phyloP scores from a whole-genome alignment of 2,797 vertebrate genomes.

The Valencia hispanica region DNA sequence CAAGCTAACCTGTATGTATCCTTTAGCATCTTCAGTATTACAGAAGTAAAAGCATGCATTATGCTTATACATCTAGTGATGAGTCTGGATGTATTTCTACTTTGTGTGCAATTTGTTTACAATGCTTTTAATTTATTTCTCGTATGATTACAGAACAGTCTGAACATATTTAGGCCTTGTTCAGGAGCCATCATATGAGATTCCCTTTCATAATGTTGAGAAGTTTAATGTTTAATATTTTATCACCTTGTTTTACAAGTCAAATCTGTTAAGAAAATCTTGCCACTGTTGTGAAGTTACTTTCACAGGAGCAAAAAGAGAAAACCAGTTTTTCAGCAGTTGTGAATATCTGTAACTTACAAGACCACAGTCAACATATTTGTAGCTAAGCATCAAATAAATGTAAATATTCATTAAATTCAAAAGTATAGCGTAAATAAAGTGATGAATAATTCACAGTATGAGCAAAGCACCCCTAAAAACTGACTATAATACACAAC shows the following conservation, averaged over 20 bases:
- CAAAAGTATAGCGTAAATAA: background rate
- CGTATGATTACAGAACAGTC: background rate
- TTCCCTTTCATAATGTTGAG: background rate
- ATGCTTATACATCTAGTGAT: background rate
- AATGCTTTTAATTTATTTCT: background rate
- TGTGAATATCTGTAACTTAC: background rate
- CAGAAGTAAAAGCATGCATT: background rate
- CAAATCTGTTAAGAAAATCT: background rate
- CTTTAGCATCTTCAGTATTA: background rate
- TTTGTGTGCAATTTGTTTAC: background rate
- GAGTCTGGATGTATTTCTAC: background rate
- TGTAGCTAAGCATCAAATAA: background rate
- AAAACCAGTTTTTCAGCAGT: background rate
- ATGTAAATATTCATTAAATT: background rate
- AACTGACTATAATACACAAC: background rate
- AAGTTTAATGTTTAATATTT: conserved; percentile 8
- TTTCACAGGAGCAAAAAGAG: background rate
- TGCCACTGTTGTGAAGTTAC: background rate
- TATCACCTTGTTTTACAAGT: conserved; percentile 16
- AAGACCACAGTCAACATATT: background rate
- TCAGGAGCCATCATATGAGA: background rate
- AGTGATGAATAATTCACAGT: background rate
- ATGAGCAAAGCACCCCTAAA: background rate
- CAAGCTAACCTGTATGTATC: background rate
- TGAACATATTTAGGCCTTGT: background rate